Conservation (phyloP, 92 coral and sea anemone genomes). For the Diadumene lineata region DNA sequence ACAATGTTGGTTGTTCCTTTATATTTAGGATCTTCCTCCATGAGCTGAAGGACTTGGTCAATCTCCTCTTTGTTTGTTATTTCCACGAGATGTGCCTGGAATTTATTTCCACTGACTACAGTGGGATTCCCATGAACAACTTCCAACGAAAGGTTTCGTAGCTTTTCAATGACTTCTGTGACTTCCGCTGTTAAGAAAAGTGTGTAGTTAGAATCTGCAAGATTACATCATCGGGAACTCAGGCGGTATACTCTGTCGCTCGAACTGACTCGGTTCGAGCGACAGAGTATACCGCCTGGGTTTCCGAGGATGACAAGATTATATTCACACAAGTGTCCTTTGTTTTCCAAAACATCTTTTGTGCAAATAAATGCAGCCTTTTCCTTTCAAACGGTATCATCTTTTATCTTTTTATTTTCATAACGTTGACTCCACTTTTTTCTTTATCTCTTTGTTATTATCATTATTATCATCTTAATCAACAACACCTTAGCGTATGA, state of each 20-base stretch:
- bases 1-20: constrained; percentile 83
- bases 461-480: too few species aligned
- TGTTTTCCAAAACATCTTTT: too few species aligned
- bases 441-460: too few species aligned
- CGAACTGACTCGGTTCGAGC: too few species aligned
- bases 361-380: too few species aligned
- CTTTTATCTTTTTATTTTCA: too few species aligned
- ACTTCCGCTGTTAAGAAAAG: neutral
- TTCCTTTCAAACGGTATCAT: too few species aligned
- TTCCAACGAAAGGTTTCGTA: constrained; percentile 6
- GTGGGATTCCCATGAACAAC: constrained; percentile 81
- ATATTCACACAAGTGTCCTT: neutral
- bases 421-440: too few species aligned
- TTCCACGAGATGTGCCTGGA: constrained; percentile 83
- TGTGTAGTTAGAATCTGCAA: neutral
- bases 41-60: constrained; percentile 54
- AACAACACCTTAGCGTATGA: too few species aligned
- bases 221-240: too few species aligned
- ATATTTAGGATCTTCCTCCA: constrained; percentile 62
- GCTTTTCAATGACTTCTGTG: neutral
- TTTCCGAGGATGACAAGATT: neutral
- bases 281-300: too few species aligned
- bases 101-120: constrained; percentile 86
- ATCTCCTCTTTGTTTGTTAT: constrained; percentile 55
- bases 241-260: too few species aligned